Base-by-base conservation (phyloP, 2,113 vertebrate species). In the Hippocampus zosterae region DNA sequence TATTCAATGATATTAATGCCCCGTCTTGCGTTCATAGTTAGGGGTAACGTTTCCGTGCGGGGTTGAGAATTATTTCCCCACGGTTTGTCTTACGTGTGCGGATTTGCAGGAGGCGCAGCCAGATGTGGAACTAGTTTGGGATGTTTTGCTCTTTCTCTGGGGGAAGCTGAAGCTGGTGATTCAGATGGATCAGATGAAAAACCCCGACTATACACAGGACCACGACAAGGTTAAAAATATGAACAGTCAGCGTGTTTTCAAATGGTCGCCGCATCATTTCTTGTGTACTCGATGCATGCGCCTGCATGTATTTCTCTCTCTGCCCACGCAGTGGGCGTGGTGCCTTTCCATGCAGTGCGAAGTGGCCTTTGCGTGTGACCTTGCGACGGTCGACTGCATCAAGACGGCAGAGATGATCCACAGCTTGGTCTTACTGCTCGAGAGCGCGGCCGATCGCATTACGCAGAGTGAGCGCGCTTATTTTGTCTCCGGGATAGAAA, bases 71-170 rank as follows among this genome's bases (percentile, higher is more conserved):
- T 25, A 56, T 23, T 25, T 56, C 4, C n/a, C 12, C 21, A 13
- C 1, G 2, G 8, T 56, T 25, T 11, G 9, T 11, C 3, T 9
- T 37, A 6, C 57, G 23, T 56, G 7, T 84, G n/a, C 70, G 87
- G 29, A 83, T 83, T 7, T 79, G 41, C 42, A 97, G 95, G 85
- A 85, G 77, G 63, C 87, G 53, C 88, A 85, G 48, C 94, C 92
- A n/a, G 93, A 96, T 70, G 80, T 72, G 56, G 94, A 95, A 78
- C 92, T 96, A 10, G 82, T 94, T 76, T 68, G 92, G 87, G 92
- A 93, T 78, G 72, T 91, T 40, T 70, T 94, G 67, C 81, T 91
- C 72, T 93, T 94, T 82, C 82, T 98, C 33, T 99, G 96, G 96
- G 84, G 89, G 70, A 95, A 92, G 65, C 92, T 94, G 76, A 94